Base-by-base conservation (phyloP, 2,888 invertebrate species). In the Apamea sordens region DNA sequence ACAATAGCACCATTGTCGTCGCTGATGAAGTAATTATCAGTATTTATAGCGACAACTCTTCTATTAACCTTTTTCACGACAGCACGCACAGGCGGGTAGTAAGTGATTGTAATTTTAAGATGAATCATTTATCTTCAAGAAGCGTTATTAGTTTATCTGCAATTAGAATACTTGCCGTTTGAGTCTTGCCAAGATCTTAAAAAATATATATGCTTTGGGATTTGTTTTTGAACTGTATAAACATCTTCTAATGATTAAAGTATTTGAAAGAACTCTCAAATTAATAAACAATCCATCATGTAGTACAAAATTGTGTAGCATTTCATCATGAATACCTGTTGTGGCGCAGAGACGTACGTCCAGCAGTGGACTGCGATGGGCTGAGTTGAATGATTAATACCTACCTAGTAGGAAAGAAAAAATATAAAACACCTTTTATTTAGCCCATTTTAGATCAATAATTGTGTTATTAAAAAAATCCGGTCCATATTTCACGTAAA, bases 21-120 rank as follows among this genome's bases (percentile, higher is more conserved):
- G 50, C 53, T 77, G 78, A 88, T 88, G 73, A 88, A 88, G 88
- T 83, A 86, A 88, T 88, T 88, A 88, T 53, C 70, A 68, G 76
- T 75, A 79, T 83, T 82, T 83, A 85, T 81, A 76, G 79, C 18
- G 41, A 68, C 68, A 81, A 67, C n/a, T 77, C 64, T 73, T 73
- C 53, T 63, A 80, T 77, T 79, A 84, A 77, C 53, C 73, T 86
- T 87, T 82, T 80, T 76, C n/a, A 41, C 50, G 5, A 3, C 36
- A 74, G 41, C 82, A 84, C 85, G 89, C 83, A 83, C 68, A 18
- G 73, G 15, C 32, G 18, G 47, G 61, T 53, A 44, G 44, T 82
- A 47, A 79, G 18, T 50, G 47, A 76, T 76, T 47, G 63, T 67
- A 13, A 67, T 73, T 59, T 44, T 28, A 0, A 36, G 56, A 73